Percentiles rank a stretch among this genome's conserved stretches.
phyloP scores from a whole-genome alignment of 1,140 invertebrate species.

The Homarus americanus region DNA sequence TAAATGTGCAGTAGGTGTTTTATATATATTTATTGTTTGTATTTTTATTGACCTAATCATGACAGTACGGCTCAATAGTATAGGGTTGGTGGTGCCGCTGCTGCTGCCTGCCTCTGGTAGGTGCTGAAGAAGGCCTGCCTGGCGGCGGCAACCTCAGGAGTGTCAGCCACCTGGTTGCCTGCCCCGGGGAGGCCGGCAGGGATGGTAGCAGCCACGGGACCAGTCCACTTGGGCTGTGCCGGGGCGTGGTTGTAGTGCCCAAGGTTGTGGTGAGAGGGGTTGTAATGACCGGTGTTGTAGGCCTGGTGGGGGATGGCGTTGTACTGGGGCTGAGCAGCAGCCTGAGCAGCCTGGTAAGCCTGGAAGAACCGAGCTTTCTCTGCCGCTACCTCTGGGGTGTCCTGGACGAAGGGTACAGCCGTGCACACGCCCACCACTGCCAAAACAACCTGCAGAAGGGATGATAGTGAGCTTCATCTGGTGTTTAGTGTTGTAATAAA shows the following conservation, averaged over 20 bases:
- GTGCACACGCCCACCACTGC: conserved; percentile 59
- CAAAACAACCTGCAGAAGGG: conserved; percentile 40
- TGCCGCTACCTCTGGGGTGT: conserved; percentile 20
- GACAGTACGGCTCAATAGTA: not conserved
- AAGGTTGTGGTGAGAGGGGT: not conserved
- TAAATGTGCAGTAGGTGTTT: not conserved
- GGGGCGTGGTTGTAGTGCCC: not conserved
- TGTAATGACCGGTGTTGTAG: not conserved
- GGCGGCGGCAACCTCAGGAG: conserved; percentile 66
- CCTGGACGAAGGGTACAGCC: conserved; percentile 35
- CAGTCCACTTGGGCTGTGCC: conserved; percentile 65
- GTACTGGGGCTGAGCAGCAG: conserved; percentile 15
- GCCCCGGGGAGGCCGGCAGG: conserved; percentile 55
- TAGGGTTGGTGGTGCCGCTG: conserved; percentile 2
- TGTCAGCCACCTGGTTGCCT: conserved; percentile 43
- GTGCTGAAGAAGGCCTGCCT: conserved; percentile 36
- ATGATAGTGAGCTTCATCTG: not conserved
- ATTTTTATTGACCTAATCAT: not conserved
- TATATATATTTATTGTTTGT: not conserved
- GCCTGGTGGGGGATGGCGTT: not conserved
- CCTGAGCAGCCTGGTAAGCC: conserved; percentile 55
- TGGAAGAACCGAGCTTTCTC: conserved; percentile 49
- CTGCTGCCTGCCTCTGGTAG: conserved; percentile 58
- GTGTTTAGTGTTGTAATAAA: no score
- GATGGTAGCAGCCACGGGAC: conserved; percentile 18